phyloP scores from a whole-genome alignment of 2,797 vertebrate genomes.

The Darevskia nairensis region DNA sequence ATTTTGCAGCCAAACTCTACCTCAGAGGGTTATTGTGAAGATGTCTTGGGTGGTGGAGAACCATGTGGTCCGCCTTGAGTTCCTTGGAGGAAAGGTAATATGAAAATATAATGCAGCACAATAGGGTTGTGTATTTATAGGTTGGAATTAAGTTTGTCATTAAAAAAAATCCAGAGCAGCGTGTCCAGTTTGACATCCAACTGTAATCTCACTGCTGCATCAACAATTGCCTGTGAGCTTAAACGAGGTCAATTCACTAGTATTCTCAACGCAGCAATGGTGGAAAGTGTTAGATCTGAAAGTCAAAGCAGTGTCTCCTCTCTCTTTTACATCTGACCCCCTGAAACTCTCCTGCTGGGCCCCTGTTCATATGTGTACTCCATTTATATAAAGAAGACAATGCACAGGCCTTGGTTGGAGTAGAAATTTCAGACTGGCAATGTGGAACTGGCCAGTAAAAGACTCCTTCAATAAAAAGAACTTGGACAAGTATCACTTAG shows the following conservation, averaged over 20 bases:
- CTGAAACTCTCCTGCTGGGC: background rate
- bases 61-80: background rate
- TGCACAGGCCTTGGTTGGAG: background rate
- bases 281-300: background rate
- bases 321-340: background rate
- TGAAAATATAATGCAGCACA: background rate
- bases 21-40: too few relatives aligned
- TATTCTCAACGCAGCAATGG: background rate
- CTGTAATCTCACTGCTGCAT: background rate
- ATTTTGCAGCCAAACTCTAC: background rate
- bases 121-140: background rate
- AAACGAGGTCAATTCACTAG: background rate
- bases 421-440: background rate
- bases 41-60: background rate
- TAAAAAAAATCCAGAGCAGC: background rate
- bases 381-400: background rate
- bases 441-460: background rate
- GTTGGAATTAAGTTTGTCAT: background rate
- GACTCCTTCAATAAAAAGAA: constrained; percentile 20
- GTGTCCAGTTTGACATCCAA: background rate
- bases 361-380: background rate
- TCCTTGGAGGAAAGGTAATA: background rate
- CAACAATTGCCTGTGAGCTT: background rate
- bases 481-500: background rate
- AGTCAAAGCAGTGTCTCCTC: background rate